Evolutionary conservation across 2,888 invertebrate genomes (phyloP).

Genomic region (Hirtodrosophila trivittata): DNA sequence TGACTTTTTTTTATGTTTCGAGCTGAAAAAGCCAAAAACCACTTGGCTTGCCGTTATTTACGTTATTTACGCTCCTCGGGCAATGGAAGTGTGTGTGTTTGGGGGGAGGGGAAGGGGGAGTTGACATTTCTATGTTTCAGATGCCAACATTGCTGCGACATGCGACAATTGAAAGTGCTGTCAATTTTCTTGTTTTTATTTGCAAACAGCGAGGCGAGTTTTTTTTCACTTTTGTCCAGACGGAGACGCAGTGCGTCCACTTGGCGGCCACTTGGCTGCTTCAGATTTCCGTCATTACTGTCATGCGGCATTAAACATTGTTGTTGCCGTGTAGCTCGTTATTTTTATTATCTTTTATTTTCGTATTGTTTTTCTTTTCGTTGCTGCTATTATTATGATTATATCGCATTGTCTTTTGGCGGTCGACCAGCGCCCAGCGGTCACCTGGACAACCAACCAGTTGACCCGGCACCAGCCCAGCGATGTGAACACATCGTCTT

Average conservation of each 20-base stretch:
- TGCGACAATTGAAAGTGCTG: slow-evolving; percentile 75
- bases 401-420: slow-evolving; percentile 59
- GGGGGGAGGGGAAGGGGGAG: not conserved
- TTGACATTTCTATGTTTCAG: slow-evolving; percentile 37
- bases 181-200: slow-evolving; percentile 52
- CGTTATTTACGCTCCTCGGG: not conserved
- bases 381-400: slow-evolving; percentile 44
- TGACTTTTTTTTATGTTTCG: slow-evolving; percentile 12
- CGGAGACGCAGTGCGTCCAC: slow-evolving; percentile 33
- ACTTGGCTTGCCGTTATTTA: slow-evolving; percentile 4
- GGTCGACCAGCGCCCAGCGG: slow-evolving; percentile 42
- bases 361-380: not conserved
- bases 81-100: not conserved
- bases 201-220: slow-evolving; percentile 3
- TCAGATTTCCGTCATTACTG: slow-evolving; percentile 76
- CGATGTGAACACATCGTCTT: slow-evolving; percentile 34
- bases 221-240: slow-evolving; percentile 4
- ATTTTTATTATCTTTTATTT: slow-evolving; percentile 25
- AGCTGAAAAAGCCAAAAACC: slow-evolving; percentile 31
- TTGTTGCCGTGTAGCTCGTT: slow-evolving; percentile 38
- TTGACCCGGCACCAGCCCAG: slow-evolving; percentile 44
- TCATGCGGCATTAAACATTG: slow-evolving; percentile 74
- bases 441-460: slow-evolving; percentile 45
- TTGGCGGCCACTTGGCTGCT: slow-evolving; percentile 55
- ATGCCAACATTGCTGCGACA: slow-evolving; percentile 32